A percentile compares a stretch with the other conserved stretches of the same genome.
Evolutionary conservation across 37 sponge, comb jelly and placozoan genomes (phyloP).

Genomic region (Chondrosia reniformis): DNA sequence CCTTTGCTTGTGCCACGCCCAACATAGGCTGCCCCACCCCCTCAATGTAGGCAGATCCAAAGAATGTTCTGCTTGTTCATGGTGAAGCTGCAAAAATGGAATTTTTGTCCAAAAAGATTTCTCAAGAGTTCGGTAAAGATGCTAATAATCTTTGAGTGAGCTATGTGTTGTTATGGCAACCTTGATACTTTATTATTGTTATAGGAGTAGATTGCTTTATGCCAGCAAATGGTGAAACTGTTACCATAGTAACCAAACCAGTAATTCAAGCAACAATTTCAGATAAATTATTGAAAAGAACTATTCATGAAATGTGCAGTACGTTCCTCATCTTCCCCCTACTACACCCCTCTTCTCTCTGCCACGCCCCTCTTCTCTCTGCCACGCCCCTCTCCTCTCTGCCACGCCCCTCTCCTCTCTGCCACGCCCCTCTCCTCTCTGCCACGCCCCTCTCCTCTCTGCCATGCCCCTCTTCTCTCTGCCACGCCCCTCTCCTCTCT

Average conservation of each 20-base stretch:
- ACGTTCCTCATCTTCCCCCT: too few species aligned
- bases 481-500: too few species aligned
- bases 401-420: too few species aligned
- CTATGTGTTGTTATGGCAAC: neutral
- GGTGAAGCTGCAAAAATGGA: constrained; percentile 97
- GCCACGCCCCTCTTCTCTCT: too few species aligned
- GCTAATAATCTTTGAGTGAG: neutral
- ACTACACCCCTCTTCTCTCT: too few species aligned
- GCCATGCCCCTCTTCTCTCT: too few species aligned
- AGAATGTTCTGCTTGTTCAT: constrained; percentile 96
- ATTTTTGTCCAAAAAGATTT: constrained; percentile 75
- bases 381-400: too few species aligned
- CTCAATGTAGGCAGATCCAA: constrained; percentile 70
- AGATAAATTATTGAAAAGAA: constrained; percentile 56
- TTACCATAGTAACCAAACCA: constrained; percentile 72
- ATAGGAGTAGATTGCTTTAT: constrained; percentile 67
- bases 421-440: too few species aligned
- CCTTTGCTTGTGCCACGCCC: neutral
- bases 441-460: too few species aligned
- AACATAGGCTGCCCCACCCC: neutral
- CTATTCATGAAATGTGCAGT: constrained; percentile 46
- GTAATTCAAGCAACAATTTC: constrained; percentile 64
- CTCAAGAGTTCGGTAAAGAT: constrained; percentile 66
- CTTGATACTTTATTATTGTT: neutral
- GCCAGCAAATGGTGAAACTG: constrained; percentile 92